phyloP scores from a whole-genome alignment of 1,140 invertebrate genomes.

The Temnothorax longispinosus region DNA sequence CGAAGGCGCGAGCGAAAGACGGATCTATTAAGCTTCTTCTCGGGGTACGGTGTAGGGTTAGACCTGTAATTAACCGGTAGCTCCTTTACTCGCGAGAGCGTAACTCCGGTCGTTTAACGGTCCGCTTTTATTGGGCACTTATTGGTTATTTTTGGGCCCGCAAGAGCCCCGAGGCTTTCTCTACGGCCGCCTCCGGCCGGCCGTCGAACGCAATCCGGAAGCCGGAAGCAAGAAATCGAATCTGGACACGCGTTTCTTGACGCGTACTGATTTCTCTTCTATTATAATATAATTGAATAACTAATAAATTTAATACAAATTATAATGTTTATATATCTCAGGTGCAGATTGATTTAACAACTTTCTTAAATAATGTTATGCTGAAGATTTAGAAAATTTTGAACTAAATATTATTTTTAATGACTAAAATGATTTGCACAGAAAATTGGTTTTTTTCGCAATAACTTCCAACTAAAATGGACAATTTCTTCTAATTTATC shows the following conservation, averaged over 20 bases:
- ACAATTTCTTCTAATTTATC: background rate
- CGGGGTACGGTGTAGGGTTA: slow-evolving; percentile 75
- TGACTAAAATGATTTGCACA: background rate
- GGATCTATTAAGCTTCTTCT: slow-evolving; percentile 81
- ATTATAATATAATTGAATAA: background rate
- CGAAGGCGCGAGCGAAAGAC: slow-evolving; percentile 75
- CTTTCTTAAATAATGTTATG: background rate
- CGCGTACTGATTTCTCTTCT: background rate
- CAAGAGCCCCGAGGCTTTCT: slow-evolving; percentile 41
- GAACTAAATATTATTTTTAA: background rate
- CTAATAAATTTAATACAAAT: background rate
- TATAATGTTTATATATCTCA: background rate
- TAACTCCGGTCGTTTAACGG: slow-evolving; percentile 76
- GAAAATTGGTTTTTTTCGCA: background rate
- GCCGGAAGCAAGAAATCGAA: slow-evolving; percentile 73
- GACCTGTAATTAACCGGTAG: slow-evolving; percentile 86
- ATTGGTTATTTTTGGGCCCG: slow-evolving; percentile 83
- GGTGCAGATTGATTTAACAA: background rate
- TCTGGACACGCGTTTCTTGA: slow-evolving; percentile 36
- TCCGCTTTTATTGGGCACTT: slow-evolving; percentile 83
- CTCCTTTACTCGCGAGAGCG: slow-evolving; percentile 81
- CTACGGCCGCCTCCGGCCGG: slow-evolving; percentile 69
- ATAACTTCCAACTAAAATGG: background rate
- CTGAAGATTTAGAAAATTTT: background rate
- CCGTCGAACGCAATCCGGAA: slow-evolving; percentile 72